These are phyloP conservation scores for Garrulus glandarius DNA, from an alignment of 2,797 vertebrate genomes.

Conservation along the genomic window DNA sequence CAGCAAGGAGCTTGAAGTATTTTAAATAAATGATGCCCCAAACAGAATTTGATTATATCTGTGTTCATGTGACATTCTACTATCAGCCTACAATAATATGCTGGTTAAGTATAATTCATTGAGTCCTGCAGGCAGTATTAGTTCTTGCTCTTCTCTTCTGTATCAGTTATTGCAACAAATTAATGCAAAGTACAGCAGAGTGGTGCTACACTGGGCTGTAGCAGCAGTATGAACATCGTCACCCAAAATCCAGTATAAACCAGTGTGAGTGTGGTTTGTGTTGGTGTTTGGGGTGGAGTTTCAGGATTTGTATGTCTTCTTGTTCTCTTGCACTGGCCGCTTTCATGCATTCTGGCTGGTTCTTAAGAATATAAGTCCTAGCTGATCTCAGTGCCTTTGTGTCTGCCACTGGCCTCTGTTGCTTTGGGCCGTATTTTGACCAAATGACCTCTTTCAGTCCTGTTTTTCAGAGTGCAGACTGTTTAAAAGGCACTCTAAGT, in stretches of 20 bases:
- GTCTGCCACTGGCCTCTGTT: neutral
- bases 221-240: neutral
- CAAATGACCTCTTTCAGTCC: neutral
- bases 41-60: conserved; percentile 50
- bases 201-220: neutral
- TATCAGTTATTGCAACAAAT: conserved; percentile 56
- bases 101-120: conserved; percentile 57
- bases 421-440: neutral
- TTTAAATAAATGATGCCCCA: conserved; percentile 19
- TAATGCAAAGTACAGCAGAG: conserved; percentile 19
- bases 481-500: neutral
- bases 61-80: conserved; percentile 15
- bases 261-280: neutral
- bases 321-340: neutral
- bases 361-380: neutral
- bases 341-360: neutral
- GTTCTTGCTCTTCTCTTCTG: conserved; percentile 25
- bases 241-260: conserved; percentile 25
- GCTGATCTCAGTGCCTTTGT: neutral
- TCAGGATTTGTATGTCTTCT: neutral
- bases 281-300: neutral
- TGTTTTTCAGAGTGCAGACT: neutral
- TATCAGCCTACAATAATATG: conserved; percentile 13
- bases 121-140: conserved; percentile 59
- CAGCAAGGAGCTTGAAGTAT: conserved; percentile 35